Evolutionary conservation across 2,888 invertebrate species (phyloP), one percentile per base, ranked within the genome.

Genomic region (Mimas tiliae): DNA sequence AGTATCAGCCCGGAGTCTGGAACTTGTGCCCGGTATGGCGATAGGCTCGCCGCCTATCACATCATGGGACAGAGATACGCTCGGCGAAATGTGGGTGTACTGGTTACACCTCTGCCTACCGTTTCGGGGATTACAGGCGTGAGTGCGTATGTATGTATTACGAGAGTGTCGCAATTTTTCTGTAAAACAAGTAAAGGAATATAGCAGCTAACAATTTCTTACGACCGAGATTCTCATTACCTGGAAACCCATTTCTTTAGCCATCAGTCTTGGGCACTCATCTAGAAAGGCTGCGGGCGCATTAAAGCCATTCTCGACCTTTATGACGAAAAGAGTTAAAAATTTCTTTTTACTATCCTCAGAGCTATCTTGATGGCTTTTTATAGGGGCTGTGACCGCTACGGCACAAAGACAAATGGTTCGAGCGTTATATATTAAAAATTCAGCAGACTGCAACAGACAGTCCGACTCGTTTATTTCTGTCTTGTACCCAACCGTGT

Each of bases 261-360:
- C 58, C 42, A 42, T 58, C 55, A 55, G 34, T 55, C 9, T 58
- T 58, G 42, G 38, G 19, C 19, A 42, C 58, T 58, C 58, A 58
- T 42, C 58, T 42, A 58, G 58, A 58, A 58, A 58, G 19, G 58
- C 58, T 58, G 58, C 42, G 58, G 42, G 58, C 58, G 58, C 38
- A 58, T 58, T 58, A 58, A 55, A 58, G 27, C 42, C 42, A 58
- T 38, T 38, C 55, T 42, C 58, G 58, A 42, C 58, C 42, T 58
- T 58, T 58, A 58, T 42, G 19, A 21, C 19, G 58, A 19, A 42
- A 58, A 58, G 19, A 11, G 12, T 21, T 38, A 19, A 58, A 38
- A 19, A 42, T 19, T 19, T 58, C 58, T 58, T 58, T 58, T 58
- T 42, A 58, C 58, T 58, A 58, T 58, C 42, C 42, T 42, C 38